Evolutionary conservation across 2,888 invertebrate genomes (phyloP).

Genomic region (Xylota sylvarum): DNA sequence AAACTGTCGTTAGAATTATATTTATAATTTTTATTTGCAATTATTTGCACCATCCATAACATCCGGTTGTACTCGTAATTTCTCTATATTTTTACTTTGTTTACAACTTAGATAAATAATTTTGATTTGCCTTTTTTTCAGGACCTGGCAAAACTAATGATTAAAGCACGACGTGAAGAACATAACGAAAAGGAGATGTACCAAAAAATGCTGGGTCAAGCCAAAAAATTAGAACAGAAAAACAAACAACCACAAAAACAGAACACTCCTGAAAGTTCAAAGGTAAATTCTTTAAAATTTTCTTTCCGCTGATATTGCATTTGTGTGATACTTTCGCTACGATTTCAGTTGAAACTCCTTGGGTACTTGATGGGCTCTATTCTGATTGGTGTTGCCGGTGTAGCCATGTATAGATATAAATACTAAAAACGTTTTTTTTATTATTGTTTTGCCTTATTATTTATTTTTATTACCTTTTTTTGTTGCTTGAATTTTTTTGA

Average conservation of each 20-base stretch:
- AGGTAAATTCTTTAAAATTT: conserved; percentile 78
- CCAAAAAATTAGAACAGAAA: conserved; percentile 84
- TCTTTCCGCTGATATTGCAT: neutral
- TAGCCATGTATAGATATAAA: conserved; percentile 91
- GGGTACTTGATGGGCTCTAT: conserved; percentile 88
- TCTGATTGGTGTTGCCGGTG: conserved; percentile 90
- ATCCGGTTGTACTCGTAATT: no score
- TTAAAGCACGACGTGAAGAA: conserved; percentile 87
- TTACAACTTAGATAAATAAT: neutral
- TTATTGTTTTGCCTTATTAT: conserved; percentile 65
- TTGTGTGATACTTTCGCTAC: neutral
- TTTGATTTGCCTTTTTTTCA: conserved; percentile 46
- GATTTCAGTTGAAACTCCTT: conserved; percentile 83
- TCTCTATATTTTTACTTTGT: neutral
- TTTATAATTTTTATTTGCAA: no score
- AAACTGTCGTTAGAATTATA: no score
- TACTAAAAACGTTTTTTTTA: conserved; percentile 80
- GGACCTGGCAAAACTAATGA: conserved; percentile 86
- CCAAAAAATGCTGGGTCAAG: conserved; percentile 88
- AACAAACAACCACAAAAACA: conserved; percentile 81
- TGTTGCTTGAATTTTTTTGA: conserved; percentile 29
- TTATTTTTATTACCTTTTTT: conserved; percentile 52
- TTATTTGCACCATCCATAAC: no score
- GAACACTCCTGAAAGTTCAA: conserved; percentile 82
- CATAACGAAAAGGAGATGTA: conserved; percentile 88